A percentile compares a stretch with the other conserved stretches of the same genome.
These are phyloP conservation scores for Cyprinus carpio DNA, from an alignment of 2,113 vertebrate species.

Conservation along the genomic window DNA sequence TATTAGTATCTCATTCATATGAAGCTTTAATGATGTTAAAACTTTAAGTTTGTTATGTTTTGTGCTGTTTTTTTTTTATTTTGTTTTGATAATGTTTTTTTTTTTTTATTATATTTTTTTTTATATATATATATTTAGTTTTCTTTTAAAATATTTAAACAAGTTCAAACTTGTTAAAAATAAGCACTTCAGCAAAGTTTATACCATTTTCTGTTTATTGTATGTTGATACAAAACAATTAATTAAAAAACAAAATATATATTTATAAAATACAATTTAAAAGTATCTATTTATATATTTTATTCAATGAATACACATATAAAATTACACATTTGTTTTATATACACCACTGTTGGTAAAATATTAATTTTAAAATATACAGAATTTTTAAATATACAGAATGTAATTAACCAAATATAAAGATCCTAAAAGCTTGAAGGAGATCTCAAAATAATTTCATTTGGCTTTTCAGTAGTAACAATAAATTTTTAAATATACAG, in stretches of 20 bases:
- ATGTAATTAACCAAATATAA: too few relatives aligned
- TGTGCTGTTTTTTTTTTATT: too few relatives aligned
- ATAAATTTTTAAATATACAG: neutral
- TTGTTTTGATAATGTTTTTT: too few relatives aligned
- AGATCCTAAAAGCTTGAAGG: too few relatives aligned
- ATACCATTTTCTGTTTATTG: neutral
- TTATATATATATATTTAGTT: too few relatives aligned
- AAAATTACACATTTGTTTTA: neutral
- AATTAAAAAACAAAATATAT: neutral
- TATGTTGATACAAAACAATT: neutral
- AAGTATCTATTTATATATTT: too few relatives aligned
- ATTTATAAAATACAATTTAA: neutral
- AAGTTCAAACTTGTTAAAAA: neutral
- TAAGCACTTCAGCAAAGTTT: neutral
- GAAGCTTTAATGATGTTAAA: too few relatives aligned
- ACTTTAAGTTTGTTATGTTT: too few relatives aligned
- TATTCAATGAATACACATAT: neutral
- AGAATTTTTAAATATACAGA: too few relatives aligned
- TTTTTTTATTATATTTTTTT: too few relatives aligned
- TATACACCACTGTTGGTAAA: neutral
- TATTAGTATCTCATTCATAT: too few relatives aligned
- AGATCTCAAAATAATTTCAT: neutral
- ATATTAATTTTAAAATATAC: neutral
- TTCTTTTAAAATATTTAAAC: too few relatives aligned
- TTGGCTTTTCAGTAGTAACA: neutral